phyloP scores from a whole-genome alignment of 2,113 vertebrate species.

The Podarcis raffonei region DNA sequence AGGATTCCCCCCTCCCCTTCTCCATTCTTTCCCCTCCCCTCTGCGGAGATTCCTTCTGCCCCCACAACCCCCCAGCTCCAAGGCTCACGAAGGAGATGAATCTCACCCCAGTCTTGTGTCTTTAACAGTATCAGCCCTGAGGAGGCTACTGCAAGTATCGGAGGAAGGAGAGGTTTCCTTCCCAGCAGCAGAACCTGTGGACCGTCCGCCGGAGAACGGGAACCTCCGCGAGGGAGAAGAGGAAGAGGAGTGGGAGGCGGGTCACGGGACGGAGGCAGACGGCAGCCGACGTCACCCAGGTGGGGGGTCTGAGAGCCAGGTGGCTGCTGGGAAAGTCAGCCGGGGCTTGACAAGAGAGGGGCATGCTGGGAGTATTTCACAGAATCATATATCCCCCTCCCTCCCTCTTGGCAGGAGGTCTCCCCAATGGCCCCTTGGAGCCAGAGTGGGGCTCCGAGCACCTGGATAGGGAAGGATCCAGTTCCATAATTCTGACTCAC shows the following conservation, averaged over 20 bases:
- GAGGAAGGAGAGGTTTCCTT: constrained; percentile 65
- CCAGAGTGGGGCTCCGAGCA: not conserved
- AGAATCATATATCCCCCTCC: too few species aligned
- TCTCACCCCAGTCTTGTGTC: constrained; percentile 7
- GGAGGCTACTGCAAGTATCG: constrained; percentile 77
- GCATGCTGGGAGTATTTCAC: not conserved
- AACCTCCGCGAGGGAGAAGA: not conserved
- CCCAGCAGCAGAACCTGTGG: not conserved
- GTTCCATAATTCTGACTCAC: constrained; percentile 72
- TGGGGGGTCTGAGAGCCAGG: constrained; percentile 34
- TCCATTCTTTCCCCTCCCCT: not conserved
- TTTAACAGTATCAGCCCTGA: constrained; percentile 79
- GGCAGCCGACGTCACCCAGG: not conserved
- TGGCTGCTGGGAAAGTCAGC: not conserved
- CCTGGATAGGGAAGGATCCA: constrained; percentile 55
- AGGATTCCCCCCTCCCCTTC: not conserved
- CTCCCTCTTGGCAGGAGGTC: not conserved
- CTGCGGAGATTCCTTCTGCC: not conserved
- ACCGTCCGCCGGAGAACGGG: constrained; percentile 28
- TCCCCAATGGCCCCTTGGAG: not conserved
- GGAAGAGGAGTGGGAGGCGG: constrained; percentile 29
- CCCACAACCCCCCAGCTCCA: not conserved
- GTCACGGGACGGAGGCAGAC: not conserved
- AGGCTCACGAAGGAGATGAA: not conserved
- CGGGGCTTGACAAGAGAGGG: not conserved